A percentile compares a stretch with the other conserved stretches of the same genome.
These are phyloP conservation scores for Etheostoma perlongum DNA, from an alignment of 2,797 vertebrate species.

Conservation along the genomic window DNA sequence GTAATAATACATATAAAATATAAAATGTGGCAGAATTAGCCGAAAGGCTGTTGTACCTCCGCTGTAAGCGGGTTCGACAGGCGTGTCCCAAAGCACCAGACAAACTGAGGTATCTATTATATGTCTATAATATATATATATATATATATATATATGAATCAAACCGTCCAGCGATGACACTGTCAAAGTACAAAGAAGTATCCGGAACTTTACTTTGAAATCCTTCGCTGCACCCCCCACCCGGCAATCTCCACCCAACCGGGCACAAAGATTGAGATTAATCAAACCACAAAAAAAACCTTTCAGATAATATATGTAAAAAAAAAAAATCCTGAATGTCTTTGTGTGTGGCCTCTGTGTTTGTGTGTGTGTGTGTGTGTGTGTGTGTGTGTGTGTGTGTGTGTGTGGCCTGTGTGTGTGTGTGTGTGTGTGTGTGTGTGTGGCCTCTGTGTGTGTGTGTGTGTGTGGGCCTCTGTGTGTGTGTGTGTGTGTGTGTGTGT, in stretches of 20 bases:
- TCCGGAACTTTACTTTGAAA: conserved; percentile 8
- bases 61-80: background rate
- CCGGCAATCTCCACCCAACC: conserved; percentile 20
- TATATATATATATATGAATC: too few relatives aligned
- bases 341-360: conserved; percentile 48
- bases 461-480: too few relatives aligned
- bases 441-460: too few relatives aligned
- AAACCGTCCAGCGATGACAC: background rate
- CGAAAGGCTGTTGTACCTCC: too few relatives aligned
- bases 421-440: too few relatives aligned
- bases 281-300: conserved; percentile 19
- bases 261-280: conserved; percentile 12
- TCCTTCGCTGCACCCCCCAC: conserved; percentile 10
- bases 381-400: too few relatives aligned
- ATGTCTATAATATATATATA: too few relatives aligned
- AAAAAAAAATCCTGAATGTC: background rate
- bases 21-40: too few relatives aligned
- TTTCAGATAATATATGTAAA: background rate
- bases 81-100: conserved; percentile 1
- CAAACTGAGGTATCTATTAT: conserved; percentile 41
- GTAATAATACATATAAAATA: too few relatives aligned
- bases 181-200: background rate
- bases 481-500: too few relatives aligned
- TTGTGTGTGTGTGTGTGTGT: conserved; percentile 12
- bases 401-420: too few relatives aligned